Percentiles rank a stretch among this genome's conserved stretches.
Evolutionary conservation across 2,113 vertebrate genomes (phyloP).

Genomic region (Corapipo altera): DNA sequence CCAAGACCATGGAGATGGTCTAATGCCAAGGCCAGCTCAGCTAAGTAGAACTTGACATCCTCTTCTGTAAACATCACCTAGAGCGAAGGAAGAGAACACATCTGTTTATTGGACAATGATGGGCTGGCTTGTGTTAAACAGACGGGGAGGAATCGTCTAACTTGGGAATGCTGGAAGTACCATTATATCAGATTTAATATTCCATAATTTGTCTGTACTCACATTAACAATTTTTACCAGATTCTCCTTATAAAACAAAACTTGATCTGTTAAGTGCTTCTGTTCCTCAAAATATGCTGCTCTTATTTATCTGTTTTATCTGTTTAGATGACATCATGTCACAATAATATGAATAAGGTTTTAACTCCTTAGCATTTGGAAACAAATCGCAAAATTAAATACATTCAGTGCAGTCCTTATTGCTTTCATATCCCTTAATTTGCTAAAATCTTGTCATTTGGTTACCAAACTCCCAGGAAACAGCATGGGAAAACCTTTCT

Average conservation of each 20-base stretch:
- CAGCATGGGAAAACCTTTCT: background rate
- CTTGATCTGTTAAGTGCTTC: background rate
- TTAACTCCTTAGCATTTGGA: background rate
- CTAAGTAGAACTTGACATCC: conserved; percentile 89
- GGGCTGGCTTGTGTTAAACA: background rate
- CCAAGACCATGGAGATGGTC: conserved; percentile 86
- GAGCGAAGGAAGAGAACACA: background rate
- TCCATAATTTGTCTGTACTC: background rate
- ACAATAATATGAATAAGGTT: background rate
- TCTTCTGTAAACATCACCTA: conserved; percentile 93
- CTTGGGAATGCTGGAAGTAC: background rate
- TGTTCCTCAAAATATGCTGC: background rate
- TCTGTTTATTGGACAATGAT: background rate
- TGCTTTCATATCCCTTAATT: background rate
- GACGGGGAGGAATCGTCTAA: background rate
- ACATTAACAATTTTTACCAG: background rate
- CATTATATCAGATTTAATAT: background rate
- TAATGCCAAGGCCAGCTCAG: conserved; percentile 84
- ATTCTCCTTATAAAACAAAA: background rate
- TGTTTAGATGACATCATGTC: background rate
- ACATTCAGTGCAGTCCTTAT: background rate
- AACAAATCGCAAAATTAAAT: background rate
- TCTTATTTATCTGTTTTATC: background rate
- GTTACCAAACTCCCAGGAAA: background rate
- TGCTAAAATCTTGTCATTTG: background rate